These are phyloP conservation scores for Symphodus melops DNA, from an alignment of 2,113 vertebrate species.

Conservation along the genomic window DNA sequence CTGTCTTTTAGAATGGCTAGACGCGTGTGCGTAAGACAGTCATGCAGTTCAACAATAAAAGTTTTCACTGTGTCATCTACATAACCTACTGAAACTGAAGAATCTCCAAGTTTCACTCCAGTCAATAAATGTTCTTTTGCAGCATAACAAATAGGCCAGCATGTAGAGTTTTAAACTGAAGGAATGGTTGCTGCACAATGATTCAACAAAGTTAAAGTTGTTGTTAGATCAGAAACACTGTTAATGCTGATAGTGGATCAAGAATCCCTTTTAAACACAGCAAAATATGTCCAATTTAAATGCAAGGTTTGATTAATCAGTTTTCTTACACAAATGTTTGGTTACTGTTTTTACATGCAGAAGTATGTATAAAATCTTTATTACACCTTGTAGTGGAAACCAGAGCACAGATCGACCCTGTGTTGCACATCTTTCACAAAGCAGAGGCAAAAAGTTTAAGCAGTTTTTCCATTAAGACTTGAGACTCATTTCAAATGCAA, in stretches of 20 bases:
- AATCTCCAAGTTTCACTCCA: conserved; percentile 2
- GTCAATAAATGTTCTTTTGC: conserved; percentile 1
- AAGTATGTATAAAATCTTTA: background rate
- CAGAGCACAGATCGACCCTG: background rate
- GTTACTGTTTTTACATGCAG: background rate
- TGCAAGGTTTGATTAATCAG: too few species aligned
- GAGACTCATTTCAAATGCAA: too few species aligned
- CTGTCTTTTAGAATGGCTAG: conserved; percentile 46
- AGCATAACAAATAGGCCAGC: background rate
- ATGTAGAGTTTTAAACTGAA: background rate
- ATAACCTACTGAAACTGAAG: conserved; percentile 26
- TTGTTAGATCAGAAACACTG: background rate
- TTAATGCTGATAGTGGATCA: background rate
- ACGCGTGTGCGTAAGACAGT: conserved; percentile 56
- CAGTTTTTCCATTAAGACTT: background rate
- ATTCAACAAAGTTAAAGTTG: background rate
- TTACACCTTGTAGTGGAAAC: background rate
- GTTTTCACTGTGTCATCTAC: conserved; percentile 44
- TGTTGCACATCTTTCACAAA: background rate
- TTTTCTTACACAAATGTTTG: background rate
- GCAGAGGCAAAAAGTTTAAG: background rate
- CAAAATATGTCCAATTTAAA: background rate
- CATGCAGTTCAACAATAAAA: conserved; percentile 44
- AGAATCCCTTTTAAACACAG: background rate
- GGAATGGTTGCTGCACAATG: background rate